A percentile compares a stretch with the other conserved stretches of the same genome.
These are phyloP conservation scores for Eristalis pertinax DNA, from an alignment of 2,888 invertebrate species.

Conservation along the genomic window DNA sequence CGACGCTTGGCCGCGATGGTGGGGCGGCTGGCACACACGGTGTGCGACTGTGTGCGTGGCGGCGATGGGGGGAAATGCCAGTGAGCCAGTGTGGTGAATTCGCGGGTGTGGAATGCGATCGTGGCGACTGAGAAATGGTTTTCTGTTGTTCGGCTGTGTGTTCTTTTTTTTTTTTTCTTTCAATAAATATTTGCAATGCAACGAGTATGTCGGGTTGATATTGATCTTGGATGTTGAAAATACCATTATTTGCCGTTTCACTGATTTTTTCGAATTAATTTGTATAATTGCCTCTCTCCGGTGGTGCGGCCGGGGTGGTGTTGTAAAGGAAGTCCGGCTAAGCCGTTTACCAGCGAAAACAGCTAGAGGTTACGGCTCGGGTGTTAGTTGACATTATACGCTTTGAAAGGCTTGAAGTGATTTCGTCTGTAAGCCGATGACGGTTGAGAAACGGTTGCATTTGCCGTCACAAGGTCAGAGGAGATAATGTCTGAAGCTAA, in stretches of 20 bases:
- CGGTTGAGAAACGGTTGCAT: conserved; percentile 34
- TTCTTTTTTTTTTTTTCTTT: conserved; percentile 21
- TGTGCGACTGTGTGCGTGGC: conserved; percentile 5
- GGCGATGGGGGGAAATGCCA: conserved; percentile 12
- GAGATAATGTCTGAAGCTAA: conserved; percentile 18
- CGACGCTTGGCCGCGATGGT: neutral
- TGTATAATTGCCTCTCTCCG: conserved; percentile 27
- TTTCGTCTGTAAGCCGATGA: neutral
- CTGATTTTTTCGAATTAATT: conserved; percentile 32
- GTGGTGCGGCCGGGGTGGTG: neutral
- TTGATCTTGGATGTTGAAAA: conserved; percentile 65
- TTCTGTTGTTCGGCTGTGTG: neutral
- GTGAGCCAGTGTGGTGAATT: conserved; percentile 50
- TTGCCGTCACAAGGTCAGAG: conserved; percentile 29
- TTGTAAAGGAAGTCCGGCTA: conserved; percentile 19
- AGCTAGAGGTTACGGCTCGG: neutral
- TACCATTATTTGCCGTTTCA: conserved; percentile 41
- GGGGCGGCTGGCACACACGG: neutral
- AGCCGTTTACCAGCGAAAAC: conserved; percentile 27
- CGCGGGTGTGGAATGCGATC: conserved; percentile 22
- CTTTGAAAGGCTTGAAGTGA: conserved; percentile 23
- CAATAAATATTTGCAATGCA: conserved; percentile 60
- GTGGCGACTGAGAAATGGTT: conserved; percentile 35
- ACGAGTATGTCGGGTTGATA: conserved; percentile 55
- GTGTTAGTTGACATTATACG: conserved; percentile 25